A percentile compares a stretch with the other conserved stretches of the same genome.
Conservation (phyloP, 2,888 invertebrate genomes). For the Hofmannophila pseudospretella region DNA sequence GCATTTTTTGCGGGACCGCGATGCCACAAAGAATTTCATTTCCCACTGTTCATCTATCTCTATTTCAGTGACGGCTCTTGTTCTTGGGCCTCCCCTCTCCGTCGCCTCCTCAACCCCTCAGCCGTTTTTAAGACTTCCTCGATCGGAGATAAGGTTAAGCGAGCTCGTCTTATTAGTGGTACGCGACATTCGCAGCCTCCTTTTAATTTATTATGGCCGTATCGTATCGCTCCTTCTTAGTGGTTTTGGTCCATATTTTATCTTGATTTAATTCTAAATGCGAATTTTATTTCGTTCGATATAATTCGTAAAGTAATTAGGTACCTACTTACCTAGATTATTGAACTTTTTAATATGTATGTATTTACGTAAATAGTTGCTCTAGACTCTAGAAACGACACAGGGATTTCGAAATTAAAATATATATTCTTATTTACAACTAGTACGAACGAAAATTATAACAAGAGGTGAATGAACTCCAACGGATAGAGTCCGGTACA, state of each 20-base stretch:
- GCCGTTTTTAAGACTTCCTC: slow-evolving; percentile 74
- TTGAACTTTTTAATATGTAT: too few relatives aligned
- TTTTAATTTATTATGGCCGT: slow-evolving; percentile 55
- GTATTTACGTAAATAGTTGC: too few relatives aligned
- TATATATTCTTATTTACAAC: too few relatives aligned
- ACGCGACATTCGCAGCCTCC: slow-evolving; percentile 52
- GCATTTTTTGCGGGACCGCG: slow-evolving; percentile 79
- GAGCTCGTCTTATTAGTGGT: slow-evolving; percentile 71
- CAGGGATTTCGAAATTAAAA: too few relatives aligned
- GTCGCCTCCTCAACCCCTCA: slow-evolving; percentile 41
- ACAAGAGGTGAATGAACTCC: too few relatives aligned
- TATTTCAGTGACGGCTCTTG: slow-evolving; percentile 78
- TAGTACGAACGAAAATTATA: too few relatives aligned
- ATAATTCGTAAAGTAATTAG: slow-evolving; percentile 3
- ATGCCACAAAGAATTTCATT: slow-evolving; percentile 80
- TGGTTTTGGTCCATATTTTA: slow-evolving; percentile 16
- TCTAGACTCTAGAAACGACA: too few relatives aligned
- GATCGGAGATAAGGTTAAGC: slow-evolving; percentile 76
- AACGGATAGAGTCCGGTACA: too few relatives aligned
- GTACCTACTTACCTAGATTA: neutral
- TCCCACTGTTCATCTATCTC: slow-evolving; percentile 80
- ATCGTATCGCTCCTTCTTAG: slow-evolving; percentile 22
- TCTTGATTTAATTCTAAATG: slow-evolving; percentile 25
- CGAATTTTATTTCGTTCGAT: slow-evolving; percentile 14
- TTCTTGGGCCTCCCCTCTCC: slow-evolving; percentile 61